A percentile compares a stretch with the other conserved stretches of the same genome.
Conservation (phyloP, 2,888 invertebrate genomes). For the Eumerus sabulonum region DNA sequence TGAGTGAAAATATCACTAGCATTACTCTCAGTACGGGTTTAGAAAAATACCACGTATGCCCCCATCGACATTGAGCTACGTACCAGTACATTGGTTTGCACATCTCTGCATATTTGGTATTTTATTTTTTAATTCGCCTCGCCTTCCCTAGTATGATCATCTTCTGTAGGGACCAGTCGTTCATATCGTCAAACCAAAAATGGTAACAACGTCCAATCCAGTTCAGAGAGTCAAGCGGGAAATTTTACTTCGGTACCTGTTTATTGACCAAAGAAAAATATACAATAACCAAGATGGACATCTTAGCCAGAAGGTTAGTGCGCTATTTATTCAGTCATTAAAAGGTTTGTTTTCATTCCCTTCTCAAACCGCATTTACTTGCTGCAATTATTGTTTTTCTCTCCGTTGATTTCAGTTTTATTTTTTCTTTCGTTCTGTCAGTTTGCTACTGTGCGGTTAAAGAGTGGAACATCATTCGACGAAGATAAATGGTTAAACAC, state of each 20-base stretch:
- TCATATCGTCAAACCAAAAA: no score
- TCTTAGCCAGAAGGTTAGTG: slow-evolving; percentile 48
- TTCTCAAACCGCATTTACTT: slow-evolving; percentile 14
- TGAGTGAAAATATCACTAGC: no score
- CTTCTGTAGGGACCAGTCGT: no score
- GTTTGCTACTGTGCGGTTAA: slow-evolving; percentile 2
- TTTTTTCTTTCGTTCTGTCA: slow-evolving; percentile 15
- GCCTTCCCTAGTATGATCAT: no score
- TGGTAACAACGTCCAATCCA: neutral
- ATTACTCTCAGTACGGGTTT: no score
- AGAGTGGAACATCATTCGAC: slow-evolving; percentile 7
- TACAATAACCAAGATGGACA: slow-evolving; percentile 21
- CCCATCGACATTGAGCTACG: no score
- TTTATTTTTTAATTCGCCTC: no score
- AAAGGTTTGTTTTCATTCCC: slow-evolving; percentile 45
- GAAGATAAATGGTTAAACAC: slow-evolving; percentile 8
- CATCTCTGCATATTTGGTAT: no score
- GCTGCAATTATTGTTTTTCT: no score
- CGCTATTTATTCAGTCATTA: slow-evolving; percentile 50
- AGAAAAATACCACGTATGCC: no score
- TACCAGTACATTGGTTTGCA: no score
- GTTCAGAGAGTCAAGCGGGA: slow-evolving; percentile 7
- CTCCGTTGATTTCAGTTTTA: no score
- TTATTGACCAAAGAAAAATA: slow-evolving; percentile 6
- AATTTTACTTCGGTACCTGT: slow-evolving; percentile 1